Evolutionary conservation across 1,140 invertebrate genomes (phyloP), one percentile per base, ranked within the genome.

Genomic region (Cardiocondyla obscurior): DNA sequence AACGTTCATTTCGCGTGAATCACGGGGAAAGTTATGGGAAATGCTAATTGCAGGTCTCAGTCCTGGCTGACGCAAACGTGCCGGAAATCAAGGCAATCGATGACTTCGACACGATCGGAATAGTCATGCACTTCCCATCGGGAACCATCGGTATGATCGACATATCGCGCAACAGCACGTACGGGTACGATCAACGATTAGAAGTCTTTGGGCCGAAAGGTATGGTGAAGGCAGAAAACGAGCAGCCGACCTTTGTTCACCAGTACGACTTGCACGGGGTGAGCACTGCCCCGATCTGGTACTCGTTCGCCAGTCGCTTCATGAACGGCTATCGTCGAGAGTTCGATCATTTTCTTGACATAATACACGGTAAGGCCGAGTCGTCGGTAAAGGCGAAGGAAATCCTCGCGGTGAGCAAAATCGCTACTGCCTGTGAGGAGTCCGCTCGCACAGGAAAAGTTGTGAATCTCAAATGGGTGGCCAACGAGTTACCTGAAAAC

Each of bases 121-220:
- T 95, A 10, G 93, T 95, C 0, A 92, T 97, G 14, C 94, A 95
- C 30, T 97, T 96, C 88, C 94, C 96, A 0, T 96, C 95, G 51
- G 96, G 96, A 0, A 94, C 95, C 1, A 84, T 97, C 10, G 96
- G 94, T 1, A 92, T 95, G 28, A 95, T 96, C 42, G 96, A 97
- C 87, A 94, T 96, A 39, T 96, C 96, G 39, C 93, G 96, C 16
- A 94, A 94, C 89, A 95, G 95, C 16, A 88, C 89, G 2, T 96
- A 96, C 82, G 96, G 96, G 1, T 97, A 97, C 82, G 96, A 97
- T 83, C 96, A 97, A 88, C 94, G 96, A 76, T 85, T 96, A 0
- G 96, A 97, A 92, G 96, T 95, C 51, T 96, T 96, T 74, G 96
- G 96, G 67, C 92, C 94, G 0, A 94, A 94, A 89, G 96, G 96